A percentile compares a stretch with the other conserved stretches of the same genome.
Conservation (phyloP, 2,113 vertebrate genomes). For the Cyphomyrus plagiostoma region DNA sequence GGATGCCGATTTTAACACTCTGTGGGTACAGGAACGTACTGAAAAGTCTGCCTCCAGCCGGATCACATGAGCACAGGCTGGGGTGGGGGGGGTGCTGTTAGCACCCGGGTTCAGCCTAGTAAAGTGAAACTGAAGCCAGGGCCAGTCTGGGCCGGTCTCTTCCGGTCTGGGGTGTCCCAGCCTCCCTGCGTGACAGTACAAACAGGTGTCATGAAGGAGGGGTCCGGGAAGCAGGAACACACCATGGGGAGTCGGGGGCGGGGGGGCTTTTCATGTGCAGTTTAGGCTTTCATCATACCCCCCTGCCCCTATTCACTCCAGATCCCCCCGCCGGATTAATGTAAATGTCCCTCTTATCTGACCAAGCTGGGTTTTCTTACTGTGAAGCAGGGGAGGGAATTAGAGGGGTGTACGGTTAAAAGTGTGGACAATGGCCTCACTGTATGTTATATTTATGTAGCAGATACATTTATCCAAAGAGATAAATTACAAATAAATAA, state of each 20-base stretch:
- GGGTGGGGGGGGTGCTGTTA: neutral
- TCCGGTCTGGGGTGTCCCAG: neutral
- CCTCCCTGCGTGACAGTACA: neutral
- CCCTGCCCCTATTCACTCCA: neutral
- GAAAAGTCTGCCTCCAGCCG: neutral
- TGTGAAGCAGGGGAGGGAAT: neutral
- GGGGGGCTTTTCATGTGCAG: neutral
- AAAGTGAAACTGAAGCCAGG: constrained; percentile 24
- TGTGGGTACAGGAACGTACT: neutral
- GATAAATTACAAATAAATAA: too few species aligned
- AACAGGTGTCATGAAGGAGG: constrained; percentile 23
- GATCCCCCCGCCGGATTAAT: neutral
- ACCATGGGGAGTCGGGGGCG: neutral
- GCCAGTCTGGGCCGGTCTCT: constrained; percentile 1
- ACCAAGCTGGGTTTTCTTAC: neutral
- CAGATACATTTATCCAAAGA: neutral
- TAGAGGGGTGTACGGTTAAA: neutral
- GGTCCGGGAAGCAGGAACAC: neutral
- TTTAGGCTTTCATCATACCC: neutral
- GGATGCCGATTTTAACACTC: neutral
- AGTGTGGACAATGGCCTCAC: neutral
- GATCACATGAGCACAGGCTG: neutral
- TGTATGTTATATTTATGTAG: neutral
- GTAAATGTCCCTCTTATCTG: neutral
- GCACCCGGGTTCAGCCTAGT: neutral